phyloP scores from a whole-genome alignment of 2,888 invertebrate genomes.

The Caenorhabditis wallacei region DNA sequence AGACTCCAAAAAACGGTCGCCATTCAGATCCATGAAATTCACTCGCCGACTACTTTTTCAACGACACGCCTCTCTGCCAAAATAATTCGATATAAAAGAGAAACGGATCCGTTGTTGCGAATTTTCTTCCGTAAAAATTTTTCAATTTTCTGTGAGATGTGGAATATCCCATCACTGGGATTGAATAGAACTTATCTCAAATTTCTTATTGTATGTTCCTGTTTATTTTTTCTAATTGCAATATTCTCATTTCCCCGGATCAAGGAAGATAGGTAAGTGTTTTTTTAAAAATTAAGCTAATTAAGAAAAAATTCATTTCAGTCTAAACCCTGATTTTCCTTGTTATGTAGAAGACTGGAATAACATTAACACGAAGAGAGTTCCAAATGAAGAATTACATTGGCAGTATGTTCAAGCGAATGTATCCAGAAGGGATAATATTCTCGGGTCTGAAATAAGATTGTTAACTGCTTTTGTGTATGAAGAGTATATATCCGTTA shows the following conservation, averaged over 20 bases:
- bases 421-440: slow-evolving; percentile 37
- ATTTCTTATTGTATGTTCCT: not conserved
- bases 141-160: not conserved
- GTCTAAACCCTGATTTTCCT: not conserved
- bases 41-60: not conserved
- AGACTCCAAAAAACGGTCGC: not conserved
- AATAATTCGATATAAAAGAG: not conserved
- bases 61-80: not conserved
- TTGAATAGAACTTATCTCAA: slow-evolving; percentile 1
- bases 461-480: slow-evolving; percentile 36
- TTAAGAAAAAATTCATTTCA: too few relatives aligned
- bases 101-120: not conserved
- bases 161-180: not conserved
- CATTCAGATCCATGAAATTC: too few relatives aligned
- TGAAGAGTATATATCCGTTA: slow-evolving; percentile 21
- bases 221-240: not conserved
- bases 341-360: slow-evolving; percentile 49
- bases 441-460: slow-evolving; percentile 40
- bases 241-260: not conserved
- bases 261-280: slow-evolving; percentile 3
- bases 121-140: too few relatives aligned
- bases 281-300: not conserved
- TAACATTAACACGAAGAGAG: not conserved
- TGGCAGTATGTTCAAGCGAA: slow-evolving; percentile 30
- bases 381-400: slow-evolving; percentile 31